Conservation (phyloP, 2,888 invertebrate genomes). For the Eurois occulta region DNA sequence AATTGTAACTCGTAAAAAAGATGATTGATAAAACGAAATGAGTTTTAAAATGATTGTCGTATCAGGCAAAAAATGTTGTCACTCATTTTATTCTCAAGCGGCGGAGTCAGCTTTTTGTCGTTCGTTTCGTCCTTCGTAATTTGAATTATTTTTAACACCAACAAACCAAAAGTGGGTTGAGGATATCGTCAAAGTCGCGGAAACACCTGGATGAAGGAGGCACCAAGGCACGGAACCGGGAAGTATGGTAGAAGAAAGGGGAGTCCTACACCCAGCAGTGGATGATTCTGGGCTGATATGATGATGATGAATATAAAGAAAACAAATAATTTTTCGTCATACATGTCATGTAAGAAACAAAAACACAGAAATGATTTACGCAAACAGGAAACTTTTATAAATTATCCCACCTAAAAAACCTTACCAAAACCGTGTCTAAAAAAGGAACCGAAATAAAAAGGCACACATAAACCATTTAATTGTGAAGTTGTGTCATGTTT, state of each 20-base stretch:
- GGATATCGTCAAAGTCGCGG: background rate
- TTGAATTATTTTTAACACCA: background rate
- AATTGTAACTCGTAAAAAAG: slow-evolving; percentile 55
- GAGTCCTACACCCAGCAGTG: background rate
- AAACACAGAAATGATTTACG: background rate
- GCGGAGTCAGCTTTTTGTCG: background rate
- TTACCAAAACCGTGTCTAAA: background rate
- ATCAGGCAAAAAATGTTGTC: background rate
- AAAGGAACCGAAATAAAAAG: slow-evolving; percentile 1
- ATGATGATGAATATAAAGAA: background rate
- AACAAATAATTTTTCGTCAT: background rate
- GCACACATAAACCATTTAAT: slow-evolving; percentile 51
- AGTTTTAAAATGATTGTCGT: slow-evolving; percentile 15
- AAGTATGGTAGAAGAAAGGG: background rate
- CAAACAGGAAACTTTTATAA: background rate
- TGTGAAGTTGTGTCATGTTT: slow-evolving; percentile 61
- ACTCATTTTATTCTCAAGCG: background rate
- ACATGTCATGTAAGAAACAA: background rate
- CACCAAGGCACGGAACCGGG: no score
- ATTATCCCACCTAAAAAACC: background rate
- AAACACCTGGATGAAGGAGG: background rate
- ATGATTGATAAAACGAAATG: slow-evolving; percentile 31
- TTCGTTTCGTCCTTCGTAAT: background rate
- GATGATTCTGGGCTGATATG: background rate
- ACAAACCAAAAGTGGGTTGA: background rate